Percentiles rank a stretch among this genome's conserved stretches.
These are phyloP conservation scores for Monodelphis domestica DNA, from an alignment of 2,797 vertebrate genomes.

Conservation along the genomic window DNA sequence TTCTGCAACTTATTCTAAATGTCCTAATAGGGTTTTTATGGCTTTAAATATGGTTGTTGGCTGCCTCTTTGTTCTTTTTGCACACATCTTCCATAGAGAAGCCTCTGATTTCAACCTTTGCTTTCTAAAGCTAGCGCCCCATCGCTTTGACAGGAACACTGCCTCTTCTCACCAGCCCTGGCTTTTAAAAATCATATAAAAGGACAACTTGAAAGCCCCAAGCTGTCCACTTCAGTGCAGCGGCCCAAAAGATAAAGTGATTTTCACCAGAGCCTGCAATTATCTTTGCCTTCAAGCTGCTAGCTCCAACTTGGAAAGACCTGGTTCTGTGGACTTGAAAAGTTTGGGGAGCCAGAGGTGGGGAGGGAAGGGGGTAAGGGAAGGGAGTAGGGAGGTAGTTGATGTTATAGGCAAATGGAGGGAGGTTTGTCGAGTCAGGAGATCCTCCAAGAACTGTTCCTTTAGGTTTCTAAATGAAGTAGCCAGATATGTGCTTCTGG, in stretches of 20 bases:
- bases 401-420: not conserved
- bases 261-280: slow-evolving; percentile 7
- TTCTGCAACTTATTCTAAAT: slow-evolving; percentile 64
- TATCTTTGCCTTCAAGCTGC: not conserved
- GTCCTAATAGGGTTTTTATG: slow-evolving; percentile 61
- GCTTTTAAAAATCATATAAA: slow-evolving; percentile 41
- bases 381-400: not conserved
- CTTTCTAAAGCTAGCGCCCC: slow-evolving; percentile 25
- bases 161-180: slow-evolving; percentile 44
- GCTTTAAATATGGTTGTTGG: slow-evolving; percentile 52
- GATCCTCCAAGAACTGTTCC: not conserved
- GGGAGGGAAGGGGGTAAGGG: not conserved
- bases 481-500: not conserved
- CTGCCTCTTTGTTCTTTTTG: slow-evolving; percentile 54
- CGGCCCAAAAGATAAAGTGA: not conserved
- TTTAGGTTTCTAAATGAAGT: not conserved
- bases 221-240: not conserved
- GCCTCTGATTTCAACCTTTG: slow-evolving; percentile 7
- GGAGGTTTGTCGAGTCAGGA: not conserved
- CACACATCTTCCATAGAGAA: slow-evolving; percentile 2
- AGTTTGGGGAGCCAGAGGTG: not conserved
- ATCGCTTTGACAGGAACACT: slow-evolving; percentile 63
- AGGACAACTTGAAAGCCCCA: not conserved
- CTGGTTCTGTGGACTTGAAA: not conserved
- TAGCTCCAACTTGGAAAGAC: not conserved